Evolutionary conservation across 2,113 vertebrate genomes (phyloP), one percentile per base, ranked within the genome.

Genomic region (Thryonomys swinderianus): DNA sequence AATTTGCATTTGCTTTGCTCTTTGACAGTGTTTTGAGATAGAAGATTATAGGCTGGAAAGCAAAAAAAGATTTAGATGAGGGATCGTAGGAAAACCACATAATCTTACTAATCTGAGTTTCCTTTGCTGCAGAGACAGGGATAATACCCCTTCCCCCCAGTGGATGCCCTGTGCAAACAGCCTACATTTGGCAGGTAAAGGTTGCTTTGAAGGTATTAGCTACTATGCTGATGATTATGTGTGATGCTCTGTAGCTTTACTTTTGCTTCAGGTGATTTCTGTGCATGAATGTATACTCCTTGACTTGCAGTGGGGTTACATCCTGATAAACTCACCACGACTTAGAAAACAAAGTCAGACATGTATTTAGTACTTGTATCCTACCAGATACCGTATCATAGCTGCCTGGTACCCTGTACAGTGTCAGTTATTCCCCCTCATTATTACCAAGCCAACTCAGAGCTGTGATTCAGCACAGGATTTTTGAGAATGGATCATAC

Each of bases 1-100:
- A 81, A 85, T 67, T 96, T 48, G 13, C 34, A 86, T 67, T 94
- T 82, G 48, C 82, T 97, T 90, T 92, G 34, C 66, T 84, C 81
- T 85, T 81, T 81, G 57, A 23, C 27, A 93, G 59, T 34, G 32
- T 67, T 48, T 51, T 88, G 21, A 93, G 53, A 76, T 89, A 94
- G 66, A 87, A 64, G 73, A 30, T 79, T 91, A 79, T 10, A 8
- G 32, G 45, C 59, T 88, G 84, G 66, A 64, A 79, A 83, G 48
- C 55, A 62, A 62, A 37, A 48, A 95, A 51, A 14, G 74, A n/a
- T 59, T 94, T 93, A 85, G 69, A 40, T 74, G 62, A 7, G 20
- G 71, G 57, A 83, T 64, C 61, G 73, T 13, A 85, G 37, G 48
- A 17, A 93, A 91, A 34, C 3, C 21, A 80, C 45, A 93, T 84